These are phyloP conservation scores for Danaus plexippus DNA, from an alignment of 1,140 invertebrate species.

Conservation along the genomic window DNA sequence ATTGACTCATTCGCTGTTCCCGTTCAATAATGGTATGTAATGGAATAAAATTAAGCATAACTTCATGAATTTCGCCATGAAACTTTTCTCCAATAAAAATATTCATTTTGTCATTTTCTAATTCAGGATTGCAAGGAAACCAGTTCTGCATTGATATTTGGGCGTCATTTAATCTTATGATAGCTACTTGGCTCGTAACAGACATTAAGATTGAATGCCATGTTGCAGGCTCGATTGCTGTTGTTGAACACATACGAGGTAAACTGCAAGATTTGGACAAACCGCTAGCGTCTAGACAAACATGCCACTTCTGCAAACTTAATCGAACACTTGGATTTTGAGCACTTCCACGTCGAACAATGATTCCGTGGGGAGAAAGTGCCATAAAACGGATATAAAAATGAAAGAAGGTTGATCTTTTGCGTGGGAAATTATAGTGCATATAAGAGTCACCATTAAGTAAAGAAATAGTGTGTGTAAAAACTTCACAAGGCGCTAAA, in stretches of 20 bases:
- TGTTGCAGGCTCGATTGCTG: conserved; percentile 33
- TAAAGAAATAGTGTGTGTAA: conserved; percentile 37
- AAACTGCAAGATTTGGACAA: conserved; percentile 34
- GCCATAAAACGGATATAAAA: conserved; percentile 55
- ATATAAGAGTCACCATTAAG: conserved; percentile 54
- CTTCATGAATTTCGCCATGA: conserved; percentile 53
- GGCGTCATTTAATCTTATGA: conserved; percentile 46
- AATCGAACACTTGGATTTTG: conserved; percentile 37
- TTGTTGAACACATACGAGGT: conserved; percentile 40
- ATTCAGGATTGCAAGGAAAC: conserved; percentile 50
- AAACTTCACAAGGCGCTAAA: conserved; percentile 46
- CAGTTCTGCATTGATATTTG: conserved; percentile 28
- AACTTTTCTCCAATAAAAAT: conserved; percentile 49
- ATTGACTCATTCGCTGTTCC: conserved; percentile 16
- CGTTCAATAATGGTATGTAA: conserved; percentile 35
- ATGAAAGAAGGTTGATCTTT: conserved; percentile 49
- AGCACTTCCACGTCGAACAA: conserved; percentile 37
- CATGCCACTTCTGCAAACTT: conserved; percentile 54
- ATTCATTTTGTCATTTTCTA: conserved; percentile 39
- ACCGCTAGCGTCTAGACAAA: conserved; percentile 51
- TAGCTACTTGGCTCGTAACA: conserved; percentile 43
- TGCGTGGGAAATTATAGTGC: conserved; percentile 45
- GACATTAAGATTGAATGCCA: conserved; percentile 50
- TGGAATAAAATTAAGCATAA: conserved; percentile 57
- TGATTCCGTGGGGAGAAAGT: conserved; percentile 48